Evolutionary conservation across 2,113 vertebrate genomes (phyloP).

Genomic region (Elephas maximus): DNA sequence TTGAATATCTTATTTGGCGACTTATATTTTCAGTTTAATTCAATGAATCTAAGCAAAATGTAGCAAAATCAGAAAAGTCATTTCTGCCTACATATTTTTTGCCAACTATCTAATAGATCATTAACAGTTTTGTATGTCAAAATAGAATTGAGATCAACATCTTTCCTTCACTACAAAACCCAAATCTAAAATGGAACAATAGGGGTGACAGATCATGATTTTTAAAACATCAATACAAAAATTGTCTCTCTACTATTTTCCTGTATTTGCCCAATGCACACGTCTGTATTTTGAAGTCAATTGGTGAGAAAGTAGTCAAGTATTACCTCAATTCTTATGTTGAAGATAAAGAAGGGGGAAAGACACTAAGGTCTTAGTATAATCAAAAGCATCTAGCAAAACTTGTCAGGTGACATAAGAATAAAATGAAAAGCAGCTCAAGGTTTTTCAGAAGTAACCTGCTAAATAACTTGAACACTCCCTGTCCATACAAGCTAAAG

Average conservation of each 20-base stretch:
- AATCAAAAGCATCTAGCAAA: constrained; percentile 53
- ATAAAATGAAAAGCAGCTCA: constrained; percentile 48
- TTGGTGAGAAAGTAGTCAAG: neutral
- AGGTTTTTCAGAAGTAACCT: constrained; percentile 42
- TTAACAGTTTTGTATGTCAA: neutral
- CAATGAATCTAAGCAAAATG: neutral
- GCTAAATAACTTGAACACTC: constrained; percentile 33
- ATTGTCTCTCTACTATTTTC: constrained; percentile 15
- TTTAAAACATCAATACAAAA: constrained; percentile 56
- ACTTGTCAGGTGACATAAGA: neutral
- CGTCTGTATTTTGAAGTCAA: neutral
- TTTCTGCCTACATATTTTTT: constrained; percentile 24
- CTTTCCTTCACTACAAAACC: constrained; percentile 42
- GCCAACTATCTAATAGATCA: neutral
- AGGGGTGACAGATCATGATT: neutral
- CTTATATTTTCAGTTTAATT: constrained; percentile 1
- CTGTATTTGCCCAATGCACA: neutral
- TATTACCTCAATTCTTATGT: neutral
- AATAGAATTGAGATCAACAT: constrained; percentile 54
- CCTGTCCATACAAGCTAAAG: constrained; percentile 19
- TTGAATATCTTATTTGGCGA: neutral
- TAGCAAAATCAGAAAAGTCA: constrained; percentile 38
- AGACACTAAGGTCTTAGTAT: neutral
- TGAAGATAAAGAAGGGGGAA: constrained; percentile 37
- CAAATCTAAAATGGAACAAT: constrained; percentile 1